These are phyloP conservation scores for Auanema sp. DNA, from an alignment of 2,888 invertebrate species.

Conservation along the genomic window DNA sequence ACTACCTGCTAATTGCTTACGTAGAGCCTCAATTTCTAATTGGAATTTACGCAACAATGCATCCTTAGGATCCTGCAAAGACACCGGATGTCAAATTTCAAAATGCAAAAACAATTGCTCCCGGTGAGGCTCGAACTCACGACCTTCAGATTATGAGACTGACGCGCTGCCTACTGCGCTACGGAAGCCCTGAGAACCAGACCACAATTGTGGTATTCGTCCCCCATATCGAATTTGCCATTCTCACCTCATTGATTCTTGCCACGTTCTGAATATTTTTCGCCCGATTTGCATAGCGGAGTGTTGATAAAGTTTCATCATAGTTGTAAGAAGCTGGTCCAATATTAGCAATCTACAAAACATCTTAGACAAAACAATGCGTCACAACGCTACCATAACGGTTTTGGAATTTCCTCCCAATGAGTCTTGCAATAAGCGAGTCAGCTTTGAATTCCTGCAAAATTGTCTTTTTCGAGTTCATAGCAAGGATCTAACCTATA, in stretches of 20 bases:
- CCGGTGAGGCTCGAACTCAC: neutral
- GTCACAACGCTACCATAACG: slow-evolving; percentile 66
- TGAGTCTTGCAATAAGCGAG: slow-evolving; percentile 90
- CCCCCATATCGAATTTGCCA: too few species aligned
- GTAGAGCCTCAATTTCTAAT: slow-evolving; percentile 88
- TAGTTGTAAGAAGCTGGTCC: slow-evolving; percentile 95
- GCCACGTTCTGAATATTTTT: slow-evolving; percentile 77
- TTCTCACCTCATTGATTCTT: slow-evolving; percentile 77
- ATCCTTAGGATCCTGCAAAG: slow-evolving; percentile 81
- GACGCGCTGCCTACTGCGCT: slow-evolving; percentile 83
- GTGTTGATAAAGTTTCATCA: slow-evolving; percentile 93
- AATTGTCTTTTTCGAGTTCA: too few species aligned
- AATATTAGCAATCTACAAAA: slow-evolving; percentile 86
- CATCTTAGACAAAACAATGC: neutral
- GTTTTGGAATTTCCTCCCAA: slow-evolving; percentile 71
- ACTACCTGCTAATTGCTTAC: slow-evolving; percentile 76
- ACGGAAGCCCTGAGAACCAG: slow-evolving; percentile 34
- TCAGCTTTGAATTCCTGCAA: slow-evolving; percentile 87
- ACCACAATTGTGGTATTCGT: too few species aligned
- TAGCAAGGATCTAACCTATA: slow-evolving; percentile 75
- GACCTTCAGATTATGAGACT: slow-evolving; percentile 83
- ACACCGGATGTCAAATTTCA: neutral
- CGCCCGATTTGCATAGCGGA: slow-evolving; percentile 89
- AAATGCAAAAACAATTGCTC: neutral
- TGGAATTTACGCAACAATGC: slow-evolving; percentile 92